Base-by-base conservation (phyloP, 1,140 invertebrate species). In the Leptonema lineaticorne region DNA sequence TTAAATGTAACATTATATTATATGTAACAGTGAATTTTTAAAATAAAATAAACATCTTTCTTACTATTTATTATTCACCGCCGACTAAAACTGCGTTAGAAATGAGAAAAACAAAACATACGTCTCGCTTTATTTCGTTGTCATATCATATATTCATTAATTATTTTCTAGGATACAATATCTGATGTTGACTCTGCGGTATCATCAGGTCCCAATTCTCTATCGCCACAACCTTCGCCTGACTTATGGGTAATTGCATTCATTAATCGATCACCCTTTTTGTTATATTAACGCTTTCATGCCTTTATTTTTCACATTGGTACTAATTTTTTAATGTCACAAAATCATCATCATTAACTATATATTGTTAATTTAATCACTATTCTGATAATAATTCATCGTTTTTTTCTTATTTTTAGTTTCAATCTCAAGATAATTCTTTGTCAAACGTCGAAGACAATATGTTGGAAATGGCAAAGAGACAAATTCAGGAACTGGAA, bases 151-250 rank as follows among this genome's bases (percentile, higher is more conserved):
- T 27, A 30, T 33, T 18, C 27, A 53, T 53, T 53, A 16, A 53
- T 50, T 46, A 18, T 37, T 26, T 78, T 75, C 1, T 71, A 82
- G 81, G 80, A 81, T 76, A 74, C 77, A 62, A 78, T 79, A 74
- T 81, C 80, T 41, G 81, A 83, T 76, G 79, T 77, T 63, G 81
- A 83, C 65, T 83, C 82, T 16, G 81, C 81, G 68, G 78, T 82
- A 69, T 82, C 80, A 59, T 83, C 82, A 56, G 82, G 78, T 66
- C 82, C 82, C 37, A 78, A 79, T 71, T 83, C 82, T 37, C 75
- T 82, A 50, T 82, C 82, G 29, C 82, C 81, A 63, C 81, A 82
- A 72, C 81, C 82, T 72, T 80, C 76, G 75, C 78, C 76, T 79
- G 81, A 83, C 69, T 78, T 81, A 78, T 83, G 79, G 80, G 79